A percentile compares a stretch with the other conserved stretches of the same genome.
Conservation (phyloP, 2,888 invertebrate species). For the Cybosia mesomella region DNA sequence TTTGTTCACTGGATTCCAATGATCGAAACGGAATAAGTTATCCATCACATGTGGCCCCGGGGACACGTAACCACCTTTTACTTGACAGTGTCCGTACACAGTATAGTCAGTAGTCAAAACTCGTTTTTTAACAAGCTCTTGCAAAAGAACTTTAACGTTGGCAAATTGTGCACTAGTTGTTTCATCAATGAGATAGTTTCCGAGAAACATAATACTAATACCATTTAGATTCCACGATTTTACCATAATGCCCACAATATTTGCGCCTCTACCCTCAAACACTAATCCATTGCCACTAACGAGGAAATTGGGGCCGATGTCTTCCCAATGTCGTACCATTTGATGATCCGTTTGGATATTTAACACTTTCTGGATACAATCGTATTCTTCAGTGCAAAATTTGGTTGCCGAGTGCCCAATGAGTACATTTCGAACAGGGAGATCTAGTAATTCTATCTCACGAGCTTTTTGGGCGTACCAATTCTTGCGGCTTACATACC, state of each 20-base stretch:
- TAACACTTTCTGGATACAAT: conserved; percentile 66
- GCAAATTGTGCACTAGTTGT: conserved; percentile 63
- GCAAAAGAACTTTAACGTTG: conserved; percentile 63
- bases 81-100: conserved; percentile 71
- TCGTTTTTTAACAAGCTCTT: conserved; percentile 58
- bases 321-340: conserved; percentile 56
- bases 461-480: conserved; percentile 72
- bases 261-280: conserved; percentile 78
- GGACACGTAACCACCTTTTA: conserved; percentile 55
- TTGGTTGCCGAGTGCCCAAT: conserved; percentile 70
- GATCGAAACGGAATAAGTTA: conserved; percentile 58
- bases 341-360: conserved; percentile 67
- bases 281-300: conserved; percentile 71
- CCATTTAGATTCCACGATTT: conserved; percentile 62
- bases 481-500: conserved; percentile 77
- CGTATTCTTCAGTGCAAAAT: conserved; percentile 61
- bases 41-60: conserved; percentile 68
- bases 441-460: conserved; percentile 54
- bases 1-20: conserved; percentile 64
- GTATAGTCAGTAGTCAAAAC: conserved; percentile 63
- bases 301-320: conserved; percentile 77
- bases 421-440: conserved; percentile 68
- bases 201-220: conserved; percentile 75
- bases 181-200: conserved; percentile 62
- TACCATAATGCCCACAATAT: conserved; percentile 70